Conservation (phyloP, 2,113 vertebrate species). For the Periophthalmodon schlosseri region DNA sequence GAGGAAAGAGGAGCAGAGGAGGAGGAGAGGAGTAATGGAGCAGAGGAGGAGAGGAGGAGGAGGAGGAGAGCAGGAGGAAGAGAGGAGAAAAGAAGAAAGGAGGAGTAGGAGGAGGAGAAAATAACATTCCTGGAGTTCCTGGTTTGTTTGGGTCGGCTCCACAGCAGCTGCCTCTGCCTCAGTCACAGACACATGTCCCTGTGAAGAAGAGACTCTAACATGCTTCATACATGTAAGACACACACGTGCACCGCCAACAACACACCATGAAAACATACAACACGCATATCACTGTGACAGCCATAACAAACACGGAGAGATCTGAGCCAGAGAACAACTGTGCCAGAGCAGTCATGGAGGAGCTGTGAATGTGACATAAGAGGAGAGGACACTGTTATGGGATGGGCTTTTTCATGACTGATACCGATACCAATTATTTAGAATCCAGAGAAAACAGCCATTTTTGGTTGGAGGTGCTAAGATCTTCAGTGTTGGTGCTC, state of each 20-base stretch:
- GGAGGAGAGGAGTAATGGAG: too few species aligned
- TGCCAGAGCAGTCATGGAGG: background rate
- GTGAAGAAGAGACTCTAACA: background rate
- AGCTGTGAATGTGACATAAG: too few species aligned
- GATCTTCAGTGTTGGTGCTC: too few species aligned
- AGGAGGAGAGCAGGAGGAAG: background rate
- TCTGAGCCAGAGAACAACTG: background rate
- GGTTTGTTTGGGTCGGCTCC: background rate
- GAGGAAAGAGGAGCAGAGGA: too few species aligned
- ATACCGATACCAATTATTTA: too few species aligned
- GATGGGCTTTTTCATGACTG: too few species aligned
- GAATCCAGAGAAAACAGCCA: too few species aligned
- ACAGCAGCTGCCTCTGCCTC: background rate
- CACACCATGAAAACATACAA: background rate
- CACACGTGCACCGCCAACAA: background rate
- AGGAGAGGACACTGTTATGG: too few species aligned
- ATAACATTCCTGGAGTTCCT: background rate
- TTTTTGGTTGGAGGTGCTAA: too few species aligned
- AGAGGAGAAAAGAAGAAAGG: background rate
- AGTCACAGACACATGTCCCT: background rate
- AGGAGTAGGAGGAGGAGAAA: background rate
- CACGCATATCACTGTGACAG: too few species aligned
- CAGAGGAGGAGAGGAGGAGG: too few species aligned
- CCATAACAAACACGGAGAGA: too few species aligned
- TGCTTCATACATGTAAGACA: background rate